Percentiles rank a stretch among this genome's conserved stretches.
Evolutionary conservation across 2,888 invertebrate species (phyloP).

Genomic region (Eudemis profundana): DNA sequence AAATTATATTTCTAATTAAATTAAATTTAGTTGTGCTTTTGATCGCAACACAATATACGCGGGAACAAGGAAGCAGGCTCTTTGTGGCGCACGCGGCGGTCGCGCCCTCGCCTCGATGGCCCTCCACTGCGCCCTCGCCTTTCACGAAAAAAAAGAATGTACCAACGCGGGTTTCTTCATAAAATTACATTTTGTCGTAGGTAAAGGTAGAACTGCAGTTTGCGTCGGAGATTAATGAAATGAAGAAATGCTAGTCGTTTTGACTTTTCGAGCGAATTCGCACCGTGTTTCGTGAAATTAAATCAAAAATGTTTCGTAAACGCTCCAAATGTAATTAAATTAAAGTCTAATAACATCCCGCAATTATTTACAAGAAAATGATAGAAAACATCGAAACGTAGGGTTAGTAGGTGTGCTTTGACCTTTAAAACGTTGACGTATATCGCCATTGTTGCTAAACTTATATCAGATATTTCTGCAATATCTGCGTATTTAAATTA

Average conservation of each 20-base stretch:
- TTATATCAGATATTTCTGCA: no score
- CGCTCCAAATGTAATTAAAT: no score
- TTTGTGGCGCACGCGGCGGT: constrained; percentile 72
- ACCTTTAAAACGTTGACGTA: no score
- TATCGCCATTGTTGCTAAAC: no score
- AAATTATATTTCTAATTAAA: constrained; percentile 12
- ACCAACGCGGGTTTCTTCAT: constrained; percentile 39
- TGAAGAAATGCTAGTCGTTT: constrained; percentile 9
- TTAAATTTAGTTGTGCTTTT: constrained; percentile 67
- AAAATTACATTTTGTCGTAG: constrained; percentile 31
- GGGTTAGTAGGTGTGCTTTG: no score
- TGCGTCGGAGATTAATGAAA: constrained; percentile 12
- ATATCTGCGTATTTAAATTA: no score
- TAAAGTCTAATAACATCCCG: no score
- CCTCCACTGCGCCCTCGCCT: constrained; percentile 69
- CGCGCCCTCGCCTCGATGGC: constrained; percentile 74
- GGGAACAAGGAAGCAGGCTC: constrained; percentile 63
- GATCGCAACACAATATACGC: constrained; percentile 63
- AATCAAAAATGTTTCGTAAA: no score
- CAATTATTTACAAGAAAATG: no score
- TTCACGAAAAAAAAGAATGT: constrained; percentile 63
- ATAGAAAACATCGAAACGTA: no score
- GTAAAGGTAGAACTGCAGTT: constrained; percentile 14
- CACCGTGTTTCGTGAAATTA: neutral
- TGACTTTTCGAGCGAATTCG: neutral